Conservation (phyloP, 2,113 vertebrate genomes). For the Oceanites oceanicus region DNA sequence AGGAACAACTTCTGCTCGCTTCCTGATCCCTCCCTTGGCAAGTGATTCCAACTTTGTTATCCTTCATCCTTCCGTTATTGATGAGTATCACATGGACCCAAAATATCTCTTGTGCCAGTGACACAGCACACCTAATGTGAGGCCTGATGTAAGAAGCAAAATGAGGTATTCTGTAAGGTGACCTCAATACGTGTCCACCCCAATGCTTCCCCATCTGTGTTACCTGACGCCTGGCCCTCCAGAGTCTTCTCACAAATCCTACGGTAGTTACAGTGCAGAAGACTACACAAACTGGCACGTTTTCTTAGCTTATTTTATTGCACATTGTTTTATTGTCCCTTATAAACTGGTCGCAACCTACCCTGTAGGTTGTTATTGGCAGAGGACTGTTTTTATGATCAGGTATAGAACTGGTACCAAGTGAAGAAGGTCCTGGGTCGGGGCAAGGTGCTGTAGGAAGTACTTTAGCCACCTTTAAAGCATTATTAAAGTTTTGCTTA, state of each 20-base stretch:
- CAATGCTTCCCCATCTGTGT: not conserved
- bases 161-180: not conserved
- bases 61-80: not conserved
- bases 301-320: not conserved
- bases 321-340: not conserved
- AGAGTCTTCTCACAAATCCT: not conserved
- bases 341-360: not conserved
- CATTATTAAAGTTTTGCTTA: not conserved
- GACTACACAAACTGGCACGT: not conserved
- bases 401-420: not conserved
- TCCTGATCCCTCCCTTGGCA: not conserved
- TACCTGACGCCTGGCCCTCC: not conserved
- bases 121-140: not conserved
- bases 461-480: not conserved
- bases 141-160: not conserved
- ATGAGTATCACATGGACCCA: not conserved
- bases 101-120: not conserved
- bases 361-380: not conserved
- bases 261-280: not conserved
- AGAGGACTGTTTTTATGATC: not conserved
- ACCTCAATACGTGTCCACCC: not conserved
- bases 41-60: not conserved
- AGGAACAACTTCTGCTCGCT: not conserved
- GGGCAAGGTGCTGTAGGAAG: not conserved
- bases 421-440: not conserved